Evolutionary conservation across 1,140 invertebrate genomes (phyloP), one percentile per base, ranked within the genome.

Genomic region (Anoplolepis gracilipes): DNA sequence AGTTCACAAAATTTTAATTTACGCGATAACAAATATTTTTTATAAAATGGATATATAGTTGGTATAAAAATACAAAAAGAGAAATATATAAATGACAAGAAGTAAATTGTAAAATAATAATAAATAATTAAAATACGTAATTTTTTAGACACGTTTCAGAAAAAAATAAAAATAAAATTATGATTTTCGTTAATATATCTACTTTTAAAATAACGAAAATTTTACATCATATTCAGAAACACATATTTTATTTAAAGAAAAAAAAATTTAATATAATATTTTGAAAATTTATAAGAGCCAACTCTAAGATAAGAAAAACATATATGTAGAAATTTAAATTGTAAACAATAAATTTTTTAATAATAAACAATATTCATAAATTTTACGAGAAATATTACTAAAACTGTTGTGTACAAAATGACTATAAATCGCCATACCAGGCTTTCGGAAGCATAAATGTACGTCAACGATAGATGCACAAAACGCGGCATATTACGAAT

Each of bases 1-100:
- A 46, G 19, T 30, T 13, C 16, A 16, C n/a, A 22, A 0, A 55
- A 55, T 13, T 39, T 61, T 77, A 77, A 64, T 64, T 77, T 64
- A 64, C 11, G 5, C 3, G 10, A 19, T 75, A 62, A 64, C 19
- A 62, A 76, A 46, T 28, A 61, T 22, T 64, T 42, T 77, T 64
- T 25, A 0, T 10, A 1, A 46, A 67, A 33, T 5, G 22, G 22
- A 25, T 16, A 8, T 13, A 25, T 2, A 39, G 8, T 28, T 36
- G 10, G 30, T 19, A 36, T 3, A 33, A 46, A 59, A 65, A 78
- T 36, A 30, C 0, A 28, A 28, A 0, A 28, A 76, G 42, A 55
- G 30, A 76, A 42, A 76, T 42, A 36, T 33, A 28, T 28, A 33
- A 19, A 42, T 28, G 19, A 53, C 10, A 53, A 53, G n/a, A 13